phyloP scores from a whole-genome alignment of 2,888 invertebrate species.

The Griposia aprilina region DNA sequence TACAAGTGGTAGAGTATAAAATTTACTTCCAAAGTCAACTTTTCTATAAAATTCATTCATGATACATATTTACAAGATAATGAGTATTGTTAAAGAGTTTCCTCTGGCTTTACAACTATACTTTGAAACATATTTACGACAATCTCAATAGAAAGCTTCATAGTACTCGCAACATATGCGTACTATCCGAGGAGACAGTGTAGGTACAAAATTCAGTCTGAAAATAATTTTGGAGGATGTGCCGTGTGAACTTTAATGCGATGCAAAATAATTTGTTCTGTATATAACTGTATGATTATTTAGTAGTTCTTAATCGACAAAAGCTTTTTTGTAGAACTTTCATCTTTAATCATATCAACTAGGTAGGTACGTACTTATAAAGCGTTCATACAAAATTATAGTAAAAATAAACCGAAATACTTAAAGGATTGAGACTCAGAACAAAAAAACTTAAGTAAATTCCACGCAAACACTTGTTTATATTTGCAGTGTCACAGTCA shows the following conservation, averaged over 20 bases:
- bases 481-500: constrained; percentile 49
- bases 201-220: constrained; percentile 64
- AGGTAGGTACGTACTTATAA: constrained; percentile 53
- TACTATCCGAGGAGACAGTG: constrained; percentile 35
- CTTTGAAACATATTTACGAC: constrained; percentile 64
- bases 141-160: constrained; percentile 57
- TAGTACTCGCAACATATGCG: constrained; percentile 30
- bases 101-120: constrained; percentile 76
- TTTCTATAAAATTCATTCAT: constrained; percentile 77
- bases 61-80: constrained; percentile 86
- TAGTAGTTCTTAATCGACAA: constrained; percentile 39
- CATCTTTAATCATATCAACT: constrained; percentile 51
- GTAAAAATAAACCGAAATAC: constrained; percentile 57
- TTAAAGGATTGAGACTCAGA: constrained; percentile 56
- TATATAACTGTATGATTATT: constrained; percentile 13
- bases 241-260: constrained; percentile 23
- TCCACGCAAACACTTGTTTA: constrained; percentile 24
- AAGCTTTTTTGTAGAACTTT: constrained; percentile 46
- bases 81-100: constrained; percentile 86
- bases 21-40: constrained; percentile 84
- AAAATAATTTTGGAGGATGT: constrained; percentile 47
- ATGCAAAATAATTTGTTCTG: constrained; percentile 39
- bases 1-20: constrained; percentile 89
- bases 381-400: constrained; percentile 54
- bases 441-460: constrained; percentile 32